Percentiles rank a stretch among this genome's conserved stretches.
Evolutionary conservation across 2,113 vertebrate species (phyloP).

Genomic region (Python bivittatus): DNA sequence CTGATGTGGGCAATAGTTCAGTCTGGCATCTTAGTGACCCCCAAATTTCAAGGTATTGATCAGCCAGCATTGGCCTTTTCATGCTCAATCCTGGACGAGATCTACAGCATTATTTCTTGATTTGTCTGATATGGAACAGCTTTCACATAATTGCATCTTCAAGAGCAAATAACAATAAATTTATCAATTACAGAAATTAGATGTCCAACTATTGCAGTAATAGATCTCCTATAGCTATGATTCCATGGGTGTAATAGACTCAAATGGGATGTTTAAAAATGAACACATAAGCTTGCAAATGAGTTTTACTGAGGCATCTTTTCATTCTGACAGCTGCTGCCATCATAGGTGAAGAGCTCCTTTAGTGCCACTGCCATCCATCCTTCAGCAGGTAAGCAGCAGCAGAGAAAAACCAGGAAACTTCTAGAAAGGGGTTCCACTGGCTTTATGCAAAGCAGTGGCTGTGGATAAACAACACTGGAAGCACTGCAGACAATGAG

Average conservation of each 20-base stretch:
- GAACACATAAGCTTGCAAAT: not conserved
- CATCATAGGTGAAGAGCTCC: not conserved
- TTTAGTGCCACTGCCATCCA: not conserved
- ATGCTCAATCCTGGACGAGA: not conserved
- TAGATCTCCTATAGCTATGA: not conserved
- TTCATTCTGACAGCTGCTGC: not conserved
- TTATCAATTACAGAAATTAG: not conserved
- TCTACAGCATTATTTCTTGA: not conserved
- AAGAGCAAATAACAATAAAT: not conserved
- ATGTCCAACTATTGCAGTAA: not conserved
- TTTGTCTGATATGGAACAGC: not conserved
- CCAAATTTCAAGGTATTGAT: not conserved
- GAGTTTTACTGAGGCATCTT: not conserved
- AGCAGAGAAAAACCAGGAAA: not conserved
- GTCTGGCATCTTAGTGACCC: not conserved
- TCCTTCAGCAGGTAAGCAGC: not conserved
- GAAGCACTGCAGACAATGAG: constrained; percentile 23
- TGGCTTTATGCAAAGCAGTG: not conserved
- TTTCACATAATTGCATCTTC: not conserved
- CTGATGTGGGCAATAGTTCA: not conserved
- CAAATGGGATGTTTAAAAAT: not conserved
- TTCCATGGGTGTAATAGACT: not conserved
- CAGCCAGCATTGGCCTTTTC: not conserved
- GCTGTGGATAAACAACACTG: not conserved
- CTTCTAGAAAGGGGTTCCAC: not conserved